phyloP scores from a whole-genome alignment of 2,888 invertebrate genomes.

The Syrista parreyssii region DNA sequence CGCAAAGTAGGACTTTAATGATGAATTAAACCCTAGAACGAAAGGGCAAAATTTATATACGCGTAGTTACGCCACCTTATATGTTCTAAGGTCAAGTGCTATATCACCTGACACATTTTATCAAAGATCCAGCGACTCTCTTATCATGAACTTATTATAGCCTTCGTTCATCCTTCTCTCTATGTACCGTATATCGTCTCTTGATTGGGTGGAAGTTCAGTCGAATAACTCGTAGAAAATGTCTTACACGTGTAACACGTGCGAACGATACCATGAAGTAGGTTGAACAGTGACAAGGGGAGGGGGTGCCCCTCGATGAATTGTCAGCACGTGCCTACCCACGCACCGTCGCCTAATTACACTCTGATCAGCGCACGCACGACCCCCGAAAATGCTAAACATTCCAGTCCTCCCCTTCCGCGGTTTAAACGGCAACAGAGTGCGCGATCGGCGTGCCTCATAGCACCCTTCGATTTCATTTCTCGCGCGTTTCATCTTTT shows the following conservation, averaged over 20 bases:
- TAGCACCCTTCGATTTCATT: neutral
- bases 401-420: neutral
- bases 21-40: too few species aligned
- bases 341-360: constrained; percentile 63
- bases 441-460: neutral
- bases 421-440: neutral
- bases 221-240: constrained; percentile 31
- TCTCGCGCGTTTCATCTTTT: neutral
- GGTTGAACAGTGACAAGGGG: neutral
- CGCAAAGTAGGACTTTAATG: too few species aligned
- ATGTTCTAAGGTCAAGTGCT: too few species aligned
- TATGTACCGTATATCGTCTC: neutral
- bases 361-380: constrained; percentile 58
- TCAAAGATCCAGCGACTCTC: neutral
- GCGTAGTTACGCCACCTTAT: too few species aligned
- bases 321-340: constrained; percentile 62
- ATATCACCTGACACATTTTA: neutral
- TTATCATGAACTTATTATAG: neutral
- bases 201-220: neutral
- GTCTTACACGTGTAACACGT: constrained; percentile 45
- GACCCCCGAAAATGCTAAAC: constrained; percentile 51
- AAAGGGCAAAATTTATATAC: too few species aligned
- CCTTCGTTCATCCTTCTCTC: neutral
- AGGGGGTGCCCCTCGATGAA: constrained; percentile 58
- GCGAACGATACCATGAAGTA: constrained; percentile 43